Evolutionary conservation across 2,888 invertebrate genomes (phyloP), one percentile per base, ranked within the genome.

Genomic region (Hirtodrosophila cameraria): DNA sequence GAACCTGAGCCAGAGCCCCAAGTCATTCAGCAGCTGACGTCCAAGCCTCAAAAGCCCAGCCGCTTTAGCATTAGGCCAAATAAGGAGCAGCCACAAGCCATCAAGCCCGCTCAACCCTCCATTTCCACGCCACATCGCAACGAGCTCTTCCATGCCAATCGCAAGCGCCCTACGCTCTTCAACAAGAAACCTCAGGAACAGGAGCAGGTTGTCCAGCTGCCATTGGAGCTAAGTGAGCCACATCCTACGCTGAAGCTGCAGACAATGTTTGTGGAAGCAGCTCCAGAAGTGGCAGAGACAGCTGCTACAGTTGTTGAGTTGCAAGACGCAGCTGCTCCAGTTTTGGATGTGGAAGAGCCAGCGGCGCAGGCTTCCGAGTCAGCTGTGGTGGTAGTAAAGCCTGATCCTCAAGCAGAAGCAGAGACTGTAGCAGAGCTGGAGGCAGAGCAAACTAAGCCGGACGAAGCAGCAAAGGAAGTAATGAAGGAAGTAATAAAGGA

Each of bases 161-260:
- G 90, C 23, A 90, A 89, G 35, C 89, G 89, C 41, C 90, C 90
- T 7, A 66, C 80, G 0, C 60, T 74, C 45, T 77, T 86, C 28
- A 83, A 82, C 15, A 88, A 85, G 52, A 75, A 60, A n/a, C 67
- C 74, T 2, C 12, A 54, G n/a, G 33, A 62, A 41, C 48, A 66
- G 3, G 82, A 66, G 5, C 30, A 64, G 1, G 53, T 67, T n/a
- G 11, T 58, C 0, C 33, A 48, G 8, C 23, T 30, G 1, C 70
- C 69, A 15, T 63, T 45, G 2, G 70, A 79, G 16, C 65, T 86
- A 0, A 64, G 63, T 18, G 88, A 86, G 23, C 88, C 86, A 4
- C 52, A 66, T 13, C 87, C 86, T 0, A 87, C 86, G 0, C 25
- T 86, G 4, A 82, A 84, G 27, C 31, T 86, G 18, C 69, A 86